phyloP scores from a whole-genome alignment of 2,113 vertebrate species.

The Engraulis encrasicolus region DNA sequence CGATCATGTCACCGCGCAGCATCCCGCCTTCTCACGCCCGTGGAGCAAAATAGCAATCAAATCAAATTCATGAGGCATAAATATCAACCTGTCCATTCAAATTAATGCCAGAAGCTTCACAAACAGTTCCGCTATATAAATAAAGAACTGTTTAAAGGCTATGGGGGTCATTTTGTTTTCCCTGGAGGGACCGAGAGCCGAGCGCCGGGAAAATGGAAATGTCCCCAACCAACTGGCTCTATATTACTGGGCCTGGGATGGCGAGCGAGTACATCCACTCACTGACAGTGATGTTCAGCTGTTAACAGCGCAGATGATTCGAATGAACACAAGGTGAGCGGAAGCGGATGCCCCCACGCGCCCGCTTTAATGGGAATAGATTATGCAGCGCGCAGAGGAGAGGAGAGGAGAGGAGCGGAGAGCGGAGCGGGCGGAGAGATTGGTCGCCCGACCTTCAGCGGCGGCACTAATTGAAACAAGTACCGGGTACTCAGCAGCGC shows the following conservation, averaged over 20 bases:
- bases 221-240: conserved; percentile 75
- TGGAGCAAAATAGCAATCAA: conserved; percentile 56
- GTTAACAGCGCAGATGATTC: conserved; percentile 91
- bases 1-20: conserved; percentile 46
- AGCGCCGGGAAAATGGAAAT: conserved; percentile 71
- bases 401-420: too few relatives aligned
- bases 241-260: conserved; percentile 67
- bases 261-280: too few relatives aligned
- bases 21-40: conserved; percentile 39
- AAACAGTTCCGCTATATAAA: not conserved
- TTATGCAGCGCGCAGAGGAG: conserved; percentile 94
- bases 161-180: conserved; percentile 35
- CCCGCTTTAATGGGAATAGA: conserved; percentile 99
- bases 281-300: conserved; percentile 61
- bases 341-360: conserved; percentile 88
- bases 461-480: conserved; percentile 99
- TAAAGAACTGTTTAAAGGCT: conserved; percentile 19
- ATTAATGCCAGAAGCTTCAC: conserved; percentile 60
- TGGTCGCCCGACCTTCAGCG: conserved; percentile 98
- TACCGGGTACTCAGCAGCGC: conserved; percentile 96
- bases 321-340: conserved; percentile 96
- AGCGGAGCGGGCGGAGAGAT: conserved; percentile 91
- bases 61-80: conserved; percentile 74
- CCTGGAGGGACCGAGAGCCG: conserved; percentile 41
- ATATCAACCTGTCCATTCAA: conserved; percentile 78